Evolutionary conservation across 1,140 invertebrate species (phyloP), one percentile per base, ranked within the genome.

Genomic region (Hetaerina americana): DNA sequence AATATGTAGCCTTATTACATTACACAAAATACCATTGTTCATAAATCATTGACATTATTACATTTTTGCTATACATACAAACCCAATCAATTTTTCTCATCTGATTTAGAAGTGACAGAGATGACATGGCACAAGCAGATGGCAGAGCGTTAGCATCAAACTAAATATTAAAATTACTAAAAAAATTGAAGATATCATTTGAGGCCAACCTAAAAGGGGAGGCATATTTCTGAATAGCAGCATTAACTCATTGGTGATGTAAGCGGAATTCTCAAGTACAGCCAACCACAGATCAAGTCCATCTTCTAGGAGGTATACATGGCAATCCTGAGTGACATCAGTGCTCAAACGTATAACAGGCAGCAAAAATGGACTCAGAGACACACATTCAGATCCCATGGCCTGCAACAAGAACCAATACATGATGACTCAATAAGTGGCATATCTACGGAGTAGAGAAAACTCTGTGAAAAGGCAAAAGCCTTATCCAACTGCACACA

Each of bases 251-350:
- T 84, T 82, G 0, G 83, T 86, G 31, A 87, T 80, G 0, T 79
- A 77, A 0, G 89, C 84, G 0, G 90, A 85, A 77, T 92, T 91
- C 78, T 95, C 89, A 70, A 98, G 81, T 15, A 94, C 86, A 3
- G 89, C 88, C 69, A 90, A 82, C 94, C 95, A 97, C 70, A 98
- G 84, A 76, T 94, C 90, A 29, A 98, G 83, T 0, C 93, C 94
- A 82, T 98, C 95, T 81, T 97, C 95, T 74, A 96, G 81, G 66
- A 97, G 84, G 81, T 97, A 97, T 49, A 97, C 88, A 79, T 95
- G 90, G 18, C 88, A 89, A 40, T 88, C 87, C 79, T 94, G 87
- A 71, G 87, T 87, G 0, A 92, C 82, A 78, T 95, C 91, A 0
- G 93, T 95, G 73, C 90, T 90, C 72, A 92, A 82, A 75, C 87